Percentiles rank a stretch among this genome's conserved stretches.
Evolutionary conservation across 2,113 vertebrate species (phyloP).

Genomic region (Peromyscus leucopus): DNA sequence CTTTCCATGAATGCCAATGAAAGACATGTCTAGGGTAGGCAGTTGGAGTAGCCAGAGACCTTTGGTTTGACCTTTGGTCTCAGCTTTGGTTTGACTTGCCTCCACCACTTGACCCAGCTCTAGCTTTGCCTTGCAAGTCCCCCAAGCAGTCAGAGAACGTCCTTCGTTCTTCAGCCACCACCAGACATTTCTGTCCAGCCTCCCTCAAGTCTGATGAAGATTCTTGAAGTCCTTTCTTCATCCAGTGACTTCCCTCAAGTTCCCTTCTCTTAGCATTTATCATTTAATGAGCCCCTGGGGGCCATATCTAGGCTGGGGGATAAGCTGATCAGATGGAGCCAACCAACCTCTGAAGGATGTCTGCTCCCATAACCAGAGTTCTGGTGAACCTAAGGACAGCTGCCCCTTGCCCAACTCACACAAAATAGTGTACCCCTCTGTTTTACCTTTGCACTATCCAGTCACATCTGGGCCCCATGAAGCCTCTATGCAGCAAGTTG

Average conservation of each 20-base stretch:
- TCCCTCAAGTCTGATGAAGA: too few species aligned
- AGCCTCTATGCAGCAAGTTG: accelerated
- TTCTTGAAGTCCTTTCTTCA: not conserved
- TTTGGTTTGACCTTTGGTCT: not conserved
- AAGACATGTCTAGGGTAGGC: not conserved
- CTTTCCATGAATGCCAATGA: not conserved
- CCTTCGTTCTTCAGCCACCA: not conserved
- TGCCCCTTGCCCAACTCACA: accelerated
- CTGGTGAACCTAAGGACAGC: not conserved
- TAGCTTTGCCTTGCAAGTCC: accelerated
- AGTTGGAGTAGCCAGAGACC: not conserved
- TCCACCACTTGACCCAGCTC: not conserved
- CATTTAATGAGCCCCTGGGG: accelerated
- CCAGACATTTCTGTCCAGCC: accelerated
- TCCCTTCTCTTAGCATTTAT: not conserved
- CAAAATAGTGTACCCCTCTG: not conserved
- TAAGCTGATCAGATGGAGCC: not conserved
- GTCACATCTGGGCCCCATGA: accelerated
- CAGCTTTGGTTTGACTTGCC: too few species aligned
- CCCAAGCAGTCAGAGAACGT: accelerated
- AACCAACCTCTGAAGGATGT: not conserved
- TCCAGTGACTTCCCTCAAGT: too few species aligned
- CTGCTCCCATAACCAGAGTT: not conserved
- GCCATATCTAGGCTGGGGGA: not conserved
- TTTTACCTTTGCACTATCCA: not conserved